Conservation (phyloP, 2,113 vertebrate species). For the Bubalus kerabau region DNA sequence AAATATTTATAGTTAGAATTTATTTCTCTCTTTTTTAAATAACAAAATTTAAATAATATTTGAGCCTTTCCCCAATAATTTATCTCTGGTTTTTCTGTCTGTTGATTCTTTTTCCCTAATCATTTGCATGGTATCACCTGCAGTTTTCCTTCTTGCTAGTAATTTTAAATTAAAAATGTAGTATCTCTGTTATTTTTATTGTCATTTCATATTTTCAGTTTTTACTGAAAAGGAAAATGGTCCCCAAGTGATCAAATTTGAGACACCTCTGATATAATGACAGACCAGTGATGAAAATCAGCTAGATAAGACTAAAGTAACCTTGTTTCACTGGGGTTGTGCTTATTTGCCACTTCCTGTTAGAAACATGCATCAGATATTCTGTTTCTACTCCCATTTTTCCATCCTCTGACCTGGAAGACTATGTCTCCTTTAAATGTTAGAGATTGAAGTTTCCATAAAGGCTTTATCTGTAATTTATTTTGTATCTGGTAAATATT, state of each 20-base stretch:
- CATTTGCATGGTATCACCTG: not conserved
- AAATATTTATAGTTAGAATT: not conserved
- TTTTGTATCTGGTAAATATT: not conserved
- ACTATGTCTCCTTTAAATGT: not conserved
- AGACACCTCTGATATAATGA: not conserved
- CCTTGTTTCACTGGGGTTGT: not conserved
- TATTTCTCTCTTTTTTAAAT: not conserved
- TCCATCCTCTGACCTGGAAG: not conserved
- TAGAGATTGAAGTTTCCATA: accelerated
- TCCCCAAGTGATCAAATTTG: not conserved
- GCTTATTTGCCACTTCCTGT: not conserved
- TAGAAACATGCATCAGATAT: not conserved
- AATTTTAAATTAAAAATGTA: not conserved
- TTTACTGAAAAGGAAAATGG: not conserved
- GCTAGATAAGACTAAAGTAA: not conserved
- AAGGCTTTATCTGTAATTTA: not conserved
- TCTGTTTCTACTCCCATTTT: not conserved
- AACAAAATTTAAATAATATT: not conserved
- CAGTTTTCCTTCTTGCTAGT: not conserved
- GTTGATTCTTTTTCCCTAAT: not conserved
- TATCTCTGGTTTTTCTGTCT: not conserved
- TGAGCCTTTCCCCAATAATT: not conserved
- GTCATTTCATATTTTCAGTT: not conserved
- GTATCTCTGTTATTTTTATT: not conserved
- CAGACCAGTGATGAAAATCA: not conserved